These are phyloP conservation scores for Phaedon cochleariae DNA, from an alignment of 2,888 invertebrate genomes.

Conservation along the genomic window DNA sequence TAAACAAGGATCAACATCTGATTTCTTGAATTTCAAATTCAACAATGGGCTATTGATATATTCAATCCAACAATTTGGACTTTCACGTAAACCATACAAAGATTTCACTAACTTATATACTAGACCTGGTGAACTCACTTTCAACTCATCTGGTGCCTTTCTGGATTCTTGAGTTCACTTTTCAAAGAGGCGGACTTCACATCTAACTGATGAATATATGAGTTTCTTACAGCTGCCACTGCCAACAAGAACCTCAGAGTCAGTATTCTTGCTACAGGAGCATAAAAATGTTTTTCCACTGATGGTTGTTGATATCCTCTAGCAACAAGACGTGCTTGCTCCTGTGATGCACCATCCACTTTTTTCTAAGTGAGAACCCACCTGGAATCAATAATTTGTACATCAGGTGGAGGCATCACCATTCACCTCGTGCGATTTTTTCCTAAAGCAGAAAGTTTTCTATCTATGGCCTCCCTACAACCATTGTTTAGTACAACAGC, in stretches of 20 bases:
- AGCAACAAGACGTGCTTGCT: background rate
- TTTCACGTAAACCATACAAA: conserved; percentile 32
- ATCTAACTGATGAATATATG: conserved; percentile 29
- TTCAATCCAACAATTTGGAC: conserved; percentile 9
- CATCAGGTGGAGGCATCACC: conserved; percentile 12
- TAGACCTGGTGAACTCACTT: too few relatives aligned
- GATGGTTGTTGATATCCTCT: background rate
- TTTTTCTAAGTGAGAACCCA: conserved; percentile 26
- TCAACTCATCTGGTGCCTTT: conserved; percentile 28
- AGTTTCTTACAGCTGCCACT: conserved; percentile 24
- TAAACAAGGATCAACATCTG: too few relatives aligned
- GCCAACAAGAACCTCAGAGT: conserved; percentile 24
- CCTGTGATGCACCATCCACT: background rate
- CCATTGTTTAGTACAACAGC: too few relatives aligned
- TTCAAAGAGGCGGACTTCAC: conserved; percentile 35
- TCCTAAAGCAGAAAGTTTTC: background rate
- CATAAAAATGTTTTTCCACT: conserved; percentile 28
- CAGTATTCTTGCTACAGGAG: conserved; percentile 29
- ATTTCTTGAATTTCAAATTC: conserved; percentile 20
- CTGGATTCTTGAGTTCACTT: conserved; percentile 7
- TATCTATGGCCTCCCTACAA: conserved; percentile 4
- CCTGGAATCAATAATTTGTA: conserved; percentile 13
- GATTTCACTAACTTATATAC: too few relatives aligned
- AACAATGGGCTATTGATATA: background rate
- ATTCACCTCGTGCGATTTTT: conserved; percentile 2